Conservation (phyloP, 2,797 vertebrate genomes). For the Brachyalestes nurse region DNA sequence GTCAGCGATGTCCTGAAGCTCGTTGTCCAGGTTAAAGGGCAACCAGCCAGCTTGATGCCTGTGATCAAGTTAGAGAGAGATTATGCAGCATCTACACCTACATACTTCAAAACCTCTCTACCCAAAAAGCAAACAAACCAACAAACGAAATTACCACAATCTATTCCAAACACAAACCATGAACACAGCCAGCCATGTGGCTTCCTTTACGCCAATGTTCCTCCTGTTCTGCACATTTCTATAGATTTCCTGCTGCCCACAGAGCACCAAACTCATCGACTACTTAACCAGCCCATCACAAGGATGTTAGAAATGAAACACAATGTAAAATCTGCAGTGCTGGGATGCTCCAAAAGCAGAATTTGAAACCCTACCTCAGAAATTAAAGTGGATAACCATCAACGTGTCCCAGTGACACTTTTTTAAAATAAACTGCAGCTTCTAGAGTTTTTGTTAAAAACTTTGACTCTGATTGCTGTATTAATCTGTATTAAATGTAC, state of each 20-base stretch:
- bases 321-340: neutral
- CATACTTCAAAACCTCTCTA: neutral
- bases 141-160: neutral
- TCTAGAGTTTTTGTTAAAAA: no score
- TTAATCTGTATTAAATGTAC: no score
- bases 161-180: no score
- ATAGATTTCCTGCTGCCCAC: neutral
- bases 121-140: neutral
- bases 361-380: no score
- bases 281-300: neutral
- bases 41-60: constrained; percentile 88
- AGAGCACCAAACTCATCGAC: neutral
- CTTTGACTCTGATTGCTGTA: no score
- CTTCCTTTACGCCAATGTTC: no score
- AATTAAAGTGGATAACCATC: no score
- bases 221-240: neutral
- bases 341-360: neutral
- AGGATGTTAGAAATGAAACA: neutral
- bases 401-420: no score
- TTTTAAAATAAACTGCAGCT: no score
- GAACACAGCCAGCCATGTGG: no score
- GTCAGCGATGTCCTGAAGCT: constrained; percentile 80
- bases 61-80: constrained; percentile 20
- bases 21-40: constrained; percentile 82
- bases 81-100: neutral